A percentile compares a stretch with the other conserved stretches of the same genome.
Evolutionary conservation across 2,888 invertebrate genomes (phyloP).

Genomic region (Oeneis ivallda): DNA sequence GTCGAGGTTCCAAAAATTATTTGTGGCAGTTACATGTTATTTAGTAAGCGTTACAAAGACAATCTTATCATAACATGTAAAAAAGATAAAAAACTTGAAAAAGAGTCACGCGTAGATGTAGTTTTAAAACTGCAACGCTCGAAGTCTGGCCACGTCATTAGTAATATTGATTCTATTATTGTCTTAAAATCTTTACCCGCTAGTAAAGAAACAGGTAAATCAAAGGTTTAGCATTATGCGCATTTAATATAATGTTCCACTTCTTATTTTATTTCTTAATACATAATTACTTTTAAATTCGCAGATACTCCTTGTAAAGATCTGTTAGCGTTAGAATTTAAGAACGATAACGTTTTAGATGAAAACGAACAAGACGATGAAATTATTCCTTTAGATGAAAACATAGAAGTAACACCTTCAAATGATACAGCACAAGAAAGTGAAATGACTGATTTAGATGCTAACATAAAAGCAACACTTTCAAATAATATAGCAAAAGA

Average conservation of each 20-base stretch:
- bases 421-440: background rate
- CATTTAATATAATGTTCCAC: background rate
- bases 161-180: constrained; percentile 63
- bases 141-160: constrained; percentile 56
- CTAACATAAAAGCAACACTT: constrained; percentile 11
- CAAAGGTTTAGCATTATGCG: too few relatives aligned
- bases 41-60: constrained; percentile 56
- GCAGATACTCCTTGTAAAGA: constrained; percentile 26
- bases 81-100: constrained; percentile 43
- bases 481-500: background rate
- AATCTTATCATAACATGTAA: constrained; percentile 63
- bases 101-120: constrained; percentile 58
- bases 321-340: constrained; percentile 17
- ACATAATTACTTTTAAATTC: constrained; percentile 14
- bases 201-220: constrained; percentile 39
- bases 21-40: constrained; percentile 58
- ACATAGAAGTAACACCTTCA: constrained; percentile 9
- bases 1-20: constrained; percentile 67
- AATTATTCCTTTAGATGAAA: constrained; percentile 13
- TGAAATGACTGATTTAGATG: constrained; percentile 17
- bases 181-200: constrained; percentile 51
- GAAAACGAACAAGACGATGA: constrained; percentile 11
- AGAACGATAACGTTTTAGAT: constrained; percentile 13
- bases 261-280: background rate
- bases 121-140: constrained; percentile 60